Base-by-base conservation (phyloP, 2,113 vertebrate species). In the Phrynosoma blainvillii region DNA sequence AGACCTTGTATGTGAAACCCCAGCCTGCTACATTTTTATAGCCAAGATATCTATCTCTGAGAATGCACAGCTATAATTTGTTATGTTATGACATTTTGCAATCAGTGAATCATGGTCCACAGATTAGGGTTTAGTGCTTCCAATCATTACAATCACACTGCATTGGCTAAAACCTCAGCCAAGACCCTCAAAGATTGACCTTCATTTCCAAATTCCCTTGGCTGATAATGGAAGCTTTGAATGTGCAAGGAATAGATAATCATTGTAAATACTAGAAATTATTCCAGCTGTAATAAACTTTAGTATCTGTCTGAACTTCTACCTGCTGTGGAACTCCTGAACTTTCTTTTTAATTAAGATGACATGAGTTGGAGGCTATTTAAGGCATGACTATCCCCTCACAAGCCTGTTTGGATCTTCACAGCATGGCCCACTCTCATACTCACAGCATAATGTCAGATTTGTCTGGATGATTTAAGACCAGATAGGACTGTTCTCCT, bases 11-110 rank as follows among this genome's bases (percentile, higher is more conserved):
- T 4, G 10, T 1, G 36, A 78, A 5, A 79, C 87, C 27, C 16
- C 14, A 81, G 21, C 8, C 18, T 85, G 32, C 14, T 52, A 80
- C 25, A 62, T n/a, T 84, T 87, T 90, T 88, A 88, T 84, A 25
- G 16, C 7, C 77, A 78, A 6, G 78, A 88, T 1, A 75, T 0
- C 21, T 77, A 87, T 3, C 13, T 16, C 12, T 66, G 42, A 23
- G 42, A 77, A 87, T 91, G 13, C 13, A 81, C 71, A 84, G 5
- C 1, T 0, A 2, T 65, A 10, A 0, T 78, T 91, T 80, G 40
- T 90, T 62, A 40, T 4, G 5, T 80, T 88, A 21, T 18, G 21
- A 27, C 1, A 70, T 20, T 80, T 86, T 65, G 52, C 40, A 82
- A 83, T 87, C 59, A 80, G 59, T 13, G 36, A 75, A 12, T 20